A percentile compares a stretch with the other conserved stretches of the same genome.
These are phyloP conservation scores for Atrichornis clamosus DNA, from an alignment of 2,113 vertebrate species.

Conservation along the genomic window DNA sequence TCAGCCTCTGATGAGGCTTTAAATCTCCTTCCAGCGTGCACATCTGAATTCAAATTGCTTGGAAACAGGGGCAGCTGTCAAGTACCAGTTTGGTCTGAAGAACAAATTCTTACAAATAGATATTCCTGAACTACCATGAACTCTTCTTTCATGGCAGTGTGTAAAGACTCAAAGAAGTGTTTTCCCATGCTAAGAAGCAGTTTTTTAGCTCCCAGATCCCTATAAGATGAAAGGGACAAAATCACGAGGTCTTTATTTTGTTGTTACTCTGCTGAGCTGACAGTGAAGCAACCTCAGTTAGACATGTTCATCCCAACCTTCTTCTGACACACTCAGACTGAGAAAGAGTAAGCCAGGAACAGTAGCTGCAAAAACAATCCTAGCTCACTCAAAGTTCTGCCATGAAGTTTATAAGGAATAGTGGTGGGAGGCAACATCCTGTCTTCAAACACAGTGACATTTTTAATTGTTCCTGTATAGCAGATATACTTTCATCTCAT, in stretches of 20 bases:
- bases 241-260: neutral
- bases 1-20: neutral
- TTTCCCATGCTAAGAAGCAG: neutral
- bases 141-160: neutral
- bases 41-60: neutral
- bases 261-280: neutral
- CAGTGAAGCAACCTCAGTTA: neutral
- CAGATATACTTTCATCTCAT: neutral
- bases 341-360: neutral
- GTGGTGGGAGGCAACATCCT: neutral
- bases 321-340: neutral
- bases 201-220: neutral
- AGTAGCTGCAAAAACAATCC: neutral
- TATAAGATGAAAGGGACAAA: neutral
- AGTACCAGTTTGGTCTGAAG: neutral
- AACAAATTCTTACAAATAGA: neutral
- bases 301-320: neutral
- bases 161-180: neutral
- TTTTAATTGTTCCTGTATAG: neutral
- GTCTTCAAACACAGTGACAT: neutral
- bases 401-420: neutral
- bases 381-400: neutral
- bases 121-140: neutral
- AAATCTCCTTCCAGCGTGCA: neutral
- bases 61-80: neutral